Percentiles rank a stretch among this genome's conserved stretches.
phyloP scores from a whole-genome alignment of 1,140 invertebrate genomes.

The Branchinecta lindahli region DNA sequence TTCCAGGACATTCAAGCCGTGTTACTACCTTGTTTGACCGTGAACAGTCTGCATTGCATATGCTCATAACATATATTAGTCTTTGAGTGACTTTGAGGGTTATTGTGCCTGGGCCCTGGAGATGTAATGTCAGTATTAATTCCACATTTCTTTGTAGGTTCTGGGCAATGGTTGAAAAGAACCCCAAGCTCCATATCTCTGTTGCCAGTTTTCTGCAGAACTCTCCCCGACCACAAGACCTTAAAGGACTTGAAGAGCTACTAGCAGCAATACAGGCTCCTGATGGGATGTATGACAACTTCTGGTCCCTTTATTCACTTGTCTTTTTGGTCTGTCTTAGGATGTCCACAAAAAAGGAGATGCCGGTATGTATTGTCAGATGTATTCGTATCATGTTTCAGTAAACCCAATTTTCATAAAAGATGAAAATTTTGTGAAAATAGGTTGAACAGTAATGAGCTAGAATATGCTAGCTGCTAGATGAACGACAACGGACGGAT shows the following conservation, averaged over 20 bases:
- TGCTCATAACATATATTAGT: no score
- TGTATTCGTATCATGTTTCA: background rate
- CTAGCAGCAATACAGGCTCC: slow-evolving; percentile 34
- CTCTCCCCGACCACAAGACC: slow-evolving; percentile 45
- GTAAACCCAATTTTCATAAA: background rate
- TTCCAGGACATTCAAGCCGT: no score
- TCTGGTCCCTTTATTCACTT: slow-evolving; percentile 41
- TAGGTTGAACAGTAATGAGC: background rate
- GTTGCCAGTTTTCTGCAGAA: slow-evolving; percentile 55
- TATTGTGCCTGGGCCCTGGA: no score
- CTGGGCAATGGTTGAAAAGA: slow-evolving; percentile 61
- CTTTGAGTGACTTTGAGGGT: no score
- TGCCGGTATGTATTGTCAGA: slow-evolving; percentile 33
- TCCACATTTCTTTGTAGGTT: slow-evolving; percentile 41
- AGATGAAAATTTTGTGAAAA: background rate
- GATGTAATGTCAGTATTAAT: background rate
- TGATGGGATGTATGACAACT: slow-evolving; percentile 30
- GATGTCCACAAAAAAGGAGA: slow-evolving; percentile 56
- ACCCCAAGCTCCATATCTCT: slow-evolving; percentile 44
- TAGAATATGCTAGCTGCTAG: background rate
- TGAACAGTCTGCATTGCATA: no score
- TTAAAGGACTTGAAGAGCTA: slow-evolving; percentile 24
- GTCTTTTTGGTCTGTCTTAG: slow-evolving; percentile 51
- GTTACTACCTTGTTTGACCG: no score
- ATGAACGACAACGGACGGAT: background rate